phyloP scores from a whole-genome alignment of 2,888 invertebrate species.

The Furcula furcula region DNA sequence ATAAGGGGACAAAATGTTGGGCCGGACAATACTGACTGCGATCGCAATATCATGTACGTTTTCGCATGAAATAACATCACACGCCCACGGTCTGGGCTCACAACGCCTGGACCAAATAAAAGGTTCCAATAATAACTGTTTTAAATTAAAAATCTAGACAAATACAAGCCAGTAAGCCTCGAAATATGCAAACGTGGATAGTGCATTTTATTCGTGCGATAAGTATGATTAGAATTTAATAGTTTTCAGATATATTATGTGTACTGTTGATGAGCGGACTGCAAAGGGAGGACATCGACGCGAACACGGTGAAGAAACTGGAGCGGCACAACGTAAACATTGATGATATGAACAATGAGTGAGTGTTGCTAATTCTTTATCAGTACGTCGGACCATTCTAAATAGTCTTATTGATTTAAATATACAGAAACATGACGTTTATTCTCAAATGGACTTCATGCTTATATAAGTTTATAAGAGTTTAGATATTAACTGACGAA shows the following conservation, averaged over 20 bases:
- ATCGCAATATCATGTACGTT: conserved; percentile 74
- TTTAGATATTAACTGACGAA: too few relatives aligned
- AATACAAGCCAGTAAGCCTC: neutral
- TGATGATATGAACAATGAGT: conserved; percentile 60
- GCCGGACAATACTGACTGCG: conserved; percentile 54
- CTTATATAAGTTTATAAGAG: neutral
- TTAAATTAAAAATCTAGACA: conserved; percentile 32
- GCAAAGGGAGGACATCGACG: conserved; percentile 67
- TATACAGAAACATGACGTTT: neutral
- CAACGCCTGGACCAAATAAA: conserved; percentile 62
- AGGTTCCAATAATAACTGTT: conserved; percentile 59
- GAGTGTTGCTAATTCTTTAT: conserved; percentile 34
- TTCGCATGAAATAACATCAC: conserved; percentile 41
- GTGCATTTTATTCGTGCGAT: conserved; percentile 1
- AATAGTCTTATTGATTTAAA: neutral
- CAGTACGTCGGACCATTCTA: neutral
- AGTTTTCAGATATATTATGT: conserved; percentile 70
- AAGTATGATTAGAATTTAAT: conserved; percentile 25
- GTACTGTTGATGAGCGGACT: conserved; percentile 65
- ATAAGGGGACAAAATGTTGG: conserved; percentile 61
- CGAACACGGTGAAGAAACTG: conserved; percentile 54
- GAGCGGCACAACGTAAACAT: conserved; percentile 60
- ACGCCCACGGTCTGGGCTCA: conserved; percentile 48
- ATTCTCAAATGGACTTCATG: neutral
- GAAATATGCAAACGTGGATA: neutral